Conservation (phyloP, 2,888 invertebrate species). For the Pteria penguin region DNA sequence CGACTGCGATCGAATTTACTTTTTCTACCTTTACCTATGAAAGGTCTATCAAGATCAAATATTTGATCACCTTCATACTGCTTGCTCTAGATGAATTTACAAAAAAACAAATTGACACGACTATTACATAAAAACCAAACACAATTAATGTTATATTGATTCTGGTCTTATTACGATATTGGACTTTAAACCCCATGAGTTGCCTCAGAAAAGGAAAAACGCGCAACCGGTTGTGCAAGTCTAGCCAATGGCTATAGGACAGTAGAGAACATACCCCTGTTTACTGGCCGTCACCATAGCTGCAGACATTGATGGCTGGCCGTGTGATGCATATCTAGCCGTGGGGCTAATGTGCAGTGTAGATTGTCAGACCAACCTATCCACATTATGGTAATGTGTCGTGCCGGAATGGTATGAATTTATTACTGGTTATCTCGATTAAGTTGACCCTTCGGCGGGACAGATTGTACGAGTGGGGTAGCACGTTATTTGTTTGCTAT, state of each 20-base stretch:
- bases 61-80: neutral
- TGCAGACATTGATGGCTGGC: conserved; percentile 37
- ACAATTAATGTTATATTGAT: neutral
- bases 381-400: neutral
- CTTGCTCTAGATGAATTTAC: neutral
- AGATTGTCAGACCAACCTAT: neutral
- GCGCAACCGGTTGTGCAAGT: conserved; percentile 5
- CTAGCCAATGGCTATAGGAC: conserved; percentile 23
- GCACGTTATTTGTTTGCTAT: too few relatives aligned
- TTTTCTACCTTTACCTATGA: neutral
- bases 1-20: too few relatives aligned
- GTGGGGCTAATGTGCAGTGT: neutral
- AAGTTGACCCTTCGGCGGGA: neutral
- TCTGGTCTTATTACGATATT: neutral
- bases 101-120: neutral
- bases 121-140: neutral
- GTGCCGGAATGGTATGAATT: neutral
- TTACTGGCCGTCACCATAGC: conserved; percentile 29
- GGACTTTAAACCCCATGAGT: conserved; percentile 9
- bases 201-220: neutral
- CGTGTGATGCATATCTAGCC: neutral
- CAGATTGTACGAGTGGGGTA: too few relatives aligned
- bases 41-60: neutral
- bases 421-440: neutral
- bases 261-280: conserved; percentile 18